phyloP scores from a whole-genome alignment of 2,797 vertebrate genomes.

The Enteromius argenteus region DNA sequence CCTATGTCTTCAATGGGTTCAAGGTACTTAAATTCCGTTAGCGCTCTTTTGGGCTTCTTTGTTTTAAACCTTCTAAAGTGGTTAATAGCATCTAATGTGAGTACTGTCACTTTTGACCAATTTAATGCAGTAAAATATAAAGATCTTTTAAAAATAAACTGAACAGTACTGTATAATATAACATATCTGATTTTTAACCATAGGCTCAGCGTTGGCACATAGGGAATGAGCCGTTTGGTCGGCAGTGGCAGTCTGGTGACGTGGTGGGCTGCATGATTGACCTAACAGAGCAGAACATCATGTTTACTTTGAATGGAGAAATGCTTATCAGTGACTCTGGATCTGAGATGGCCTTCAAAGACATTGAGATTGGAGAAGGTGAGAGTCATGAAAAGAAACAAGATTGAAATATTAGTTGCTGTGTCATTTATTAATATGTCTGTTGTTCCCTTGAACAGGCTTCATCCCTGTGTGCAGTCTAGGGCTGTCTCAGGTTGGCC shows the following conservation, averaged over 20 bases:
- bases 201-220: slow-evolving; percentile 95
- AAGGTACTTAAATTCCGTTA: slow-evolving; percentile 73
- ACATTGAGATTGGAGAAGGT: slow-evolving; percentile 91
- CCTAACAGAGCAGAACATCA: slow-evolving; percentile 88
- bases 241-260: slow-evolving; percentile 89
- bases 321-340: slow-evolving; percentile 94
- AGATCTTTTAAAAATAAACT: neutral
- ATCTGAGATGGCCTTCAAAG: slow-evolving; percentile 93
- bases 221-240: slow-evolving; percentile 90
- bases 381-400: neutral
- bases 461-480: slow-evolving; percentile 94
- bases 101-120: neutral
- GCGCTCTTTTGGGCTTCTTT: neutral
- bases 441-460: slow-evolving; percentile 72
- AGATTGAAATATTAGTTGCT: neutral
- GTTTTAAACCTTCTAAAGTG: neutral
- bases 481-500: slow-evolving; percentile 87
- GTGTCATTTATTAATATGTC: slow-evolving; percentile 13
- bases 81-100: neutral
- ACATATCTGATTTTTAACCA: neutral
- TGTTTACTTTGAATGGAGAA: slow-evolving; percentile 95
- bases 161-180: neutral
- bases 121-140: neutral
- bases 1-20: slow-evolving; percentile 93
- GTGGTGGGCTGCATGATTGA: slow-evolving; percentile 96